Conservation (phyloP, 2,797 vertebrate species). For the Enoplosus armatus region DNA sequence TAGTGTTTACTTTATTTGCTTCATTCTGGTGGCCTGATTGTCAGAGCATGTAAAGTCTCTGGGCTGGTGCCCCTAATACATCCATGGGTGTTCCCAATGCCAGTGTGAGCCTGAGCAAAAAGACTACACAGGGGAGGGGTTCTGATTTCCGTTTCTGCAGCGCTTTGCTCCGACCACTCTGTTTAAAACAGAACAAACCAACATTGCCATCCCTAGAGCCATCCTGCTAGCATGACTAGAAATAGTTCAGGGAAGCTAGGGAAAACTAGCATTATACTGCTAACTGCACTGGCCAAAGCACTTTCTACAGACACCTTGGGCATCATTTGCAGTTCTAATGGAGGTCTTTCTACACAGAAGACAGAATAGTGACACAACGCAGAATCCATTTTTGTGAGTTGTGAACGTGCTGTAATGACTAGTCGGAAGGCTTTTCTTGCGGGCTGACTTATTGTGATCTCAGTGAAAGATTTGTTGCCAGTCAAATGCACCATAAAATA, state of each 20-base stretch:
- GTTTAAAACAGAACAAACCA: neutral
- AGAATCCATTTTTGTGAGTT: too few species aligned
- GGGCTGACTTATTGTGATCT: constrained; percentile 28
- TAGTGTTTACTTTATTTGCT: too few species aligned
- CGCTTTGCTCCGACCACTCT: too few species aligned
- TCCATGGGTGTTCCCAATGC: too few species aligned
- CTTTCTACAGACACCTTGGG: too few species aligned
- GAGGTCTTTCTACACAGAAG: neutral
- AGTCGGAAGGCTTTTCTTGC: neutral
- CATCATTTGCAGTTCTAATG: neutral
- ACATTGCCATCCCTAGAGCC: neutral
- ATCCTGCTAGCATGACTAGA: neutral
- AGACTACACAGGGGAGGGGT: too few species aligned
- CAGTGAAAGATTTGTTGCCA: constrained; percentile 35
- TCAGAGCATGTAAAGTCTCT: too few species aligned
- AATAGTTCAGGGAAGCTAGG: neutral
- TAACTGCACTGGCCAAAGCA: neutral
- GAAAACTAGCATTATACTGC: neutral
- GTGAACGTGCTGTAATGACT: constrained; percentile 19
- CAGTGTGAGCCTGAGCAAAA: too few species aligned
- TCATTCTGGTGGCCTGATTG: too few species aligned
- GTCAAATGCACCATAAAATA: constrained; percentile 25
- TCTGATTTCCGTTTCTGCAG: too few species aligned
- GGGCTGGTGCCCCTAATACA: too few species aligned
- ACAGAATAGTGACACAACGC: too few species aligned